A percentile compares a stretch with the other conserved stretches of the same genome.
Conservation (phyloP, 2,797 vertebrate genomes). For the Petrocephalus sullivani region DNA sequence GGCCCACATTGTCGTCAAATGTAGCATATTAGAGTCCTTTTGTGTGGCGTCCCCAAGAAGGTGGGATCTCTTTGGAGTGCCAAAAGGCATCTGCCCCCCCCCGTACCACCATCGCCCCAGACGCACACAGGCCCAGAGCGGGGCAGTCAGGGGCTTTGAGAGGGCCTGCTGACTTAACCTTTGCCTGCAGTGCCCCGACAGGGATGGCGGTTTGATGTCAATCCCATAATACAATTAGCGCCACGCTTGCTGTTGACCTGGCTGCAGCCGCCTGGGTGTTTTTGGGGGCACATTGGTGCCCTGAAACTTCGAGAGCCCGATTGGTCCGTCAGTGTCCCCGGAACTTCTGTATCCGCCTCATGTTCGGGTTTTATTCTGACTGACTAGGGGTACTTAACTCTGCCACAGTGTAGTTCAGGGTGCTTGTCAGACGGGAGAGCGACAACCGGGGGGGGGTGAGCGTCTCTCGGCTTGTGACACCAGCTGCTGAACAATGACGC, state of each 20-base stretch:
- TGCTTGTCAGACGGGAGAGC: not conserved
- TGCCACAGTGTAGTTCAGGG: not conserved
- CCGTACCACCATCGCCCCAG: conserved; percentile 19
- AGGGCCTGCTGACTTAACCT: conserved; percentile 93
- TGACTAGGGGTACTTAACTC: not conserved
- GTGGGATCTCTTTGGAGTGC: conserved; percentile 55
- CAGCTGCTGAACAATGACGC: not conserved
- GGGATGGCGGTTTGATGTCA: conserved; percentile 83
- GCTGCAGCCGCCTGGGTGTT: conserved; percentile 67
- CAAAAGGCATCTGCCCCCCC: conserved; percentile 51
- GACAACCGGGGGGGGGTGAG: not conserved
- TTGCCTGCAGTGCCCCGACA: conserved; percentile 78
- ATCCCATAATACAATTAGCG: conserved; percentile 91
- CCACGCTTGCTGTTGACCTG: conserved; percentile 86
- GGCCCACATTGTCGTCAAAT: conserved; percentile 38
- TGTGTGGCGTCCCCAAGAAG: conserved; percentile 48
- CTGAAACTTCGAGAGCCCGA: not conserved
- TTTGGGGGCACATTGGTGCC: conserved; percentile 60
- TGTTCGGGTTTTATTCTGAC: not conserved
- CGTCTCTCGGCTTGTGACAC: not conserved
- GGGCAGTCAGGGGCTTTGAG: conserved; percentile 76
- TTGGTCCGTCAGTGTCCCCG: not conserved
- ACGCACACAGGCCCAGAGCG: conserved; percentile 49
- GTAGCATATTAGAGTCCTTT: conserved; percentile 40
- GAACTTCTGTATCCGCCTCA: not conserved